Evolutionary conservation across 2,113 vertebrate species (phyloP).

Genomic region (Gyps fulvus): DNA sequence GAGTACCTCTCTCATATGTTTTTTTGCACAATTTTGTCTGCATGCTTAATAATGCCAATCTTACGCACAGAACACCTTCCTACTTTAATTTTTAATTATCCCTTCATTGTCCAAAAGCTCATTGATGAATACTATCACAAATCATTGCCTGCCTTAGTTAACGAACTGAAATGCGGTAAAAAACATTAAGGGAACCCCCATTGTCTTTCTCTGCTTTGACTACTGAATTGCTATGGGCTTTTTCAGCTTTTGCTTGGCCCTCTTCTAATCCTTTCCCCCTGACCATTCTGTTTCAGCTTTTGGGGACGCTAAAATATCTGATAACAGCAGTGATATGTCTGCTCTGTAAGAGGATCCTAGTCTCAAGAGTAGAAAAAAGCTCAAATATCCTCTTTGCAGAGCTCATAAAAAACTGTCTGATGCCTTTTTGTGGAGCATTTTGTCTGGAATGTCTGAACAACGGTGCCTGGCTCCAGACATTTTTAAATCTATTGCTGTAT

Average conservation of each 20-base stretch:
- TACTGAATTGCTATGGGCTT: background rate
- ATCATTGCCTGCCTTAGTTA: background rate
- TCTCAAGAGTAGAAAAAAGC: background rate
- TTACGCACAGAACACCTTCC: background rate
- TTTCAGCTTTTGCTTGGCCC: background rate
- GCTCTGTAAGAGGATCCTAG: background rate
- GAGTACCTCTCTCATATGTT: fast-evolving
- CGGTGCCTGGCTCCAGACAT: background rate
- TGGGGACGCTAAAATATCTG: background rate
- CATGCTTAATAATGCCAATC: background rate
- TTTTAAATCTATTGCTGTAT: background rate
- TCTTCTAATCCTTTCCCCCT: background rate
- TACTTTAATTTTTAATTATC: background rate
- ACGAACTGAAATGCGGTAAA: background rate
- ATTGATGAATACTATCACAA: background rate
- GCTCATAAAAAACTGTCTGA: background rate
- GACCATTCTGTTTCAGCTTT: background rate
- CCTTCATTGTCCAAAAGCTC: background rate
- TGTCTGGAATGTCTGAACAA: background rate
- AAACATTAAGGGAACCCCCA: background rate
- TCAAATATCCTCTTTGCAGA: background rate
- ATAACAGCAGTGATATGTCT: background rate
- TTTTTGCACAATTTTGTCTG: background rate
- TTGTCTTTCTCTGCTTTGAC: background rate
- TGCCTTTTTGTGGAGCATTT: background rate